Evolutionary conservation across 2,797 vertebrate species (phyloP).

Genomic region (Nannoperca obscura): DNA sequence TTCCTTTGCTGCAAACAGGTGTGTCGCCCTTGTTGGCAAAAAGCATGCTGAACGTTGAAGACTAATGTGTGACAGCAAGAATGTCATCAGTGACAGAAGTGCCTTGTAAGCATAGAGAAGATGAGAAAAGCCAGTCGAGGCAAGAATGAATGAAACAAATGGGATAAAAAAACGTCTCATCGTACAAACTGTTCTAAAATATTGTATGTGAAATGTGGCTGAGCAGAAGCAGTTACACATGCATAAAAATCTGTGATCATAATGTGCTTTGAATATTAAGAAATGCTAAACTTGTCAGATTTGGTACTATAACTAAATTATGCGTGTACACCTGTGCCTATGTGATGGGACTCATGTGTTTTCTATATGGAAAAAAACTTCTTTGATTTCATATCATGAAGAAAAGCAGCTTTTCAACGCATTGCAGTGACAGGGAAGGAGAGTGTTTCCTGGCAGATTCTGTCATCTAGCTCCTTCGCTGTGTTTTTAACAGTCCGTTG

Average conservation of each 20-base stretch:
- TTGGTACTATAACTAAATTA: not conserved
- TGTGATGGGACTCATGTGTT: not conserved
- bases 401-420: conserved; percentile 6
- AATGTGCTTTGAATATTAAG: not conserved
- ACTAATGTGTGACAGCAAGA: conserved; percentile 2
- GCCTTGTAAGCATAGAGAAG: not conserved
- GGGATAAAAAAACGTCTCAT: not conserved
- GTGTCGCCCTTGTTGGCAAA: not conserved
- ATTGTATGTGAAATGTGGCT: not conserved
- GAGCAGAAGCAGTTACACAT: not conserved
- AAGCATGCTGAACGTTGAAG: conserved; percentile 12
- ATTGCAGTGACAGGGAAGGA: conserved; percentile 19
- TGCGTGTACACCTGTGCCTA: too few relatives aligned
- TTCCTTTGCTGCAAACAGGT: conserved; percentile 3
- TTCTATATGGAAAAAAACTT: not conserved
- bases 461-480: conserved; percentile 55
- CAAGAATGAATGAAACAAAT: not conserved
- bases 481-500: conserved; percentile 40
- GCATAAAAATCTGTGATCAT: not conserved
- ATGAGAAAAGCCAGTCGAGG: not conserved
- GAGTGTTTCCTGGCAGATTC: conserved; percentile 57
- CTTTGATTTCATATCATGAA: conserved; percentile 35
- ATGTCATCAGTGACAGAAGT: conserved; percentile 12
- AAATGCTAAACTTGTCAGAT: not conserved
- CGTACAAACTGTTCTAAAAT: not conserved